A percentile compares a stretch with the other conserved stretches of the same genome.
phyloP scores from a whole-genome alignment of 2,797 vertebrate species.

The Phyllotis vaccarum region DNA sequence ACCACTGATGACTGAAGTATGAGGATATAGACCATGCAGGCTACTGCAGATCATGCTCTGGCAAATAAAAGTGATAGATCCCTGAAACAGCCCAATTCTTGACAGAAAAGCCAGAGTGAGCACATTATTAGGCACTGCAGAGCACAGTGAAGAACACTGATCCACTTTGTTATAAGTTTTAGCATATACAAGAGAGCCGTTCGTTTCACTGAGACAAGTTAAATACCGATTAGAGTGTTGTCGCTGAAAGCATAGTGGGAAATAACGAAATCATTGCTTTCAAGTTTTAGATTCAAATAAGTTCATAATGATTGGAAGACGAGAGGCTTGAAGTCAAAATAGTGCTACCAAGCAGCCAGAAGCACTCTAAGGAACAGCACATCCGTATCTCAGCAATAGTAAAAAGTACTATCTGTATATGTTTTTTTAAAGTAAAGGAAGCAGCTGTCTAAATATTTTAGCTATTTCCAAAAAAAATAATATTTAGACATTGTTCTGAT shows the following conservation, averaged over 20 bases:
- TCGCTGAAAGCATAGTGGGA: neutral
- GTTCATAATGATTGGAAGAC: neutral
- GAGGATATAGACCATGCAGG: neutral
- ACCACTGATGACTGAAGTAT: neutral
- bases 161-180: neutral
- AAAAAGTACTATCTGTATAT: constrained; percentile 82
- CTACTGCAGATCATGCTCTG: neutral
- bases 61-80: neutral
- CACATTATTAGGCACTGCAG: neutral
- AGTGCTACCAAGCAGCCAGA: constrained; percentile 53
- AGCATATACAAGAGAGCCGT: constrained; percentile 23
- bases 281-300: constrained; percentile 42
- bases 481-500: constrained; percentile 72
- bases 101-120: constrained; percentile 4
- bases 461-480: constrained; percentile 71
- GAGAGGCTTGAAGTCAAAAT: neutral
- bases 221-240: neutral
- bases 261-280: neutral
- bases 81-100: neutral
- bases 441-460: constrained; percentile 88
- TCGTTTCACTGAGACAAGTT: constrained; percentile 16
- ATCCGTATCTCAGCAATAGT: constrained; percentile 61
- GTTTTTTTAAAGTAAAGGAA: constrained; percentile 82
- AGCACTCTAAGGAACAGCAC: constrained; percentile 18
- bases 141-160: neutral